Base-by-base conservation (phyloP, 2,888 invertebrate genomes). In the Pterostichus niger region DNA sequence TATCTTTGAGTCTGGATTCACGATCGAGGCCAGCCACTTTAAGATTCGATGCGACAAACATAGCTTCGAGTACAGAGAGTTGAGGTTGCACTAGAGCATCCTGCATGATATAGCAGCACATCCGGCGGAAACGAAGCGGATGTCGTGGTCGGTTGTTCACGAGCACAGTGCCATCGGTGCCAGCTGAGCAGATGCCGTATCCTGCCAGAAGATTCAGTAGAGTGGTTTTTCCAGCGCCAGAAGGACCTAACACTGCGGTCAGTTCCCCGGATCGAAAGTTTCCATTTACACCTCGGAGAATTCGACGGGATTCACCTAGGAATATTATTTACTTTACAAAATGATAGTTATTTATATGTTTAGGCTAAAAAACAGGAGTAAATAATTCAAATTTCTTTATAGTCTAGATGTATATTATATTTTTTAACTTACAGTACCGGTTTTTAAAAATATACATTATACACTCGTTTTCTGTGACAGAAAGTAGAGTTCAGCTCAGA, bases 41-140 rank as follows among this genome's bases (percentile, higher is more conserved):
- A 17, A 96, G 90, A 85, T 94, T 92, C 0, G 96, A 95, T 0
- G 96, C 94, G 46, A 94, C 92, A 87, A 91, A 91, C 94, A 96
- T 95, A 9, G 95, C 91, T 90, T 96, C 96, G 81, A 91, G 90
- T 0, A 96, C 95, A 0, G 94, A 93, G 7, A 96, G 91, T 85
- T 94, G 91, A 0, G 94, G 94, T 87, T 96, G 93, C n/a, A 96
- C 89, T 33, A 94, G 88, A 87, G 94, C 94, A 84, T 95, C 94
- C 88, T 96, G 96, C 95, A 96, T 95, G 86, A 96, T 96, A 91
- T 96, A 96, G 77, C 94, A 93, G 46, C 94, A 94, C 84, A 95
- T 91, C 88, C 95, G 95, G 87, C 95, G 93, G 90, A 95, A 96
- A 10, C 93, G 89, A 54, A 92, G 91, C 91, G 95, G 91, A 85